phyloP scores from a whole-genome alignment of 92 coral and sea anemone genomes.

The Nematostella vectensis region DNA sequence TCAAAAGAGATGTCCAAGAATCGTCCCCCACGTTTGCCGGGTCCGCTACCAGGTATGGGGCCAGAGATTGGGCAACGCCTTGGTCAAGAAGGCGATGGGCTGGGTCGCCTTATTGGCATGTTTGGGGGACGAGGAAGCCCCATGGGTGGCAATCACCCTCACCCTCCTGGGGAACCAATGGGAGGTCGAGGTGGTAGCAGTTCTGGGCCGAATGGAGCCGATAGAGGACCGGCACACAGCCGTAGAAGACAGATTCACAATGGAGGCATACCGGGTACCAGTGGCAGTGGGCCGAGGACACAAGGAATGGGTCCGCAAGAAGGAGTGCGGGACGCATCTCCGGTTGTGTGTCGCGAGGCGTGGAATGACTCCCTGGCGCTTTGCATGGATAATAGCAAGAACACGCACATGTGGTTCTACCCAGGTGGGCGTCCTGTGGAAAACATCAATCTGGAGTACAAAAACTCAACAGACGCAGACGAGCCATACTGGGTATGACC shows the following conservation, averaged over 20 bases:
- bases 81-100: too few relatives aligned
- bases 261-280: neutral
- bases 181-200: neutral
- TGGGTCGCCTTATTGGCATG: too few relatives aligned
- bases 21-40: neutral
- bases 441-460: neutral
- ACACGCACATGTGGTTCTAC: neutral
- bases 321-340: neutral
- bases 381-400: neutral
- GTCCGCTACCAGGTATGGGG: neutral
- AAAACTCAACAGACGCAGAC: neutral
- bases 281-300: neutral
- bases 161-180: neutral
- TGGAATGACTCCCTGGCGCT: slow-evolving; percentile 10
- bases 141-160: neutral
- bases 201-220: neutral
- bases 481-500: too few relatives aligned
- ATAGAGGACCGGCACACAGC: neutral
- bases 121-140: neutral
- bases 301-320: neutral
- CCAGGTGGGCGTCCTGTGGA: neutral
- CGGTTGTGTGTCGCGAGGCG: neutral
- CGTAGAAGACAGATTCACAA: too few relatives aligned
- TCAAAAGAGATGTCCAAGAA: neutral
- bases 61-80: too few relatives aligned